Percentiles rank a stretch among this genome's conserved stretches.
These are phyloP conservation scores for Macquaria australasica DNA, from an alignment of 2,113 vertebrate genomes.

Conservation along the genomic window DNA sequence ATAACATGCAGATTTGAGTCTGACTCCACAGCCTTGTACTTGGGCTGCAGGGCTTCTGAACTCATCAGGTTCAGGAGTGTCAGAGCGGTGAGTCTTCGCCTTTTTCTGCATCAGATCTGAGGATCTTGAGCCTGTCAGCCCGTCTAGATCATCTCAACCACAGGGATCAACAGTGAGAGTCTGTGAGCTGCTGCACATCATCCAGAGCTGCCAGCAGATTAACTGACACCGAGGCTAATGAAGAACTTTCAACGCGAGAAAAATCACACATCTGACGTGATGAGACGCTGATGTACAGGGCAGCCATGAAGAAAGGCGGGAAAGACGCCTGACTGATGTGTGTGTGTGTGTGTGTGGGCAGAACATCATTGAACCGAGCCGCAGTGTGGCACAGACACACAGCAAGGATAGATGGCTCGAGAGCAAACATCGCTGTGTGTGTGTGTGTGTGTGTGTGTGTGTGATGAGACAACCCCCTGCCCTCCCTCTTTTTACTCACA, in stretches of 20 bases:
- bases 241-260: slow-evolving; percentile 22
- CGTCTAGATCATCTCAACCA: slow-evolving; percentile 31
- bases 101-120: slow-evolving; percentile 26
- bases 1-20: background rate
- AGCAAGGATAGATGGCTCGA: slow-evolving; percentile 40
- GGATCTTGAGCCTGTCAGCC: slow-evolving; percentile 21
- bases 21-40: background rate
- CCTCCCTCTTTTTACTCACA: slow-evolving; percentile 21
- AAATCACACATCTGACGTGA: slow-evolving; percentile 44
- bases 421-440: slow-evolving; percentile 28
- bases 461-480: slow-evolving; percentile 25
- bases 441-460: slow-evolving; percentile 6
- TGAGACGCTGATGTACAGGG: slow-evolving; percentile 25
- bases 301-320: slow-evolving; percentile 15
- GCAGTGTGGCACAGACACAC: slow-evolving; percentile 40
- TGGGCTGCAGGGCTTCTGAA: slow-evolving; percentile 8
- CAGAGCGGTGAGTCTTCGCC: background rate
- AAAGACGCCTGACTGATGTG: slow-evolving; percentile 20
- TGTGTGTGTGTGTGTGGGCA: slow-evolving; percentile 19
- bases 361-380: slow-evolving; percentile 25
- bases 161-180: background rate
- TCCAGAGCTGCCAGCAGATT: slow-evolving; percentile 26
- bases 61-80: background rate
- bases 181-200: slow-evolving; percentile 13
- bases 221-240: slow-evolving; percentile 27